Evolutionary conservation across 2,888 invertebrate species (phyloP).

Genomic region (Bombylius major): DNA sequence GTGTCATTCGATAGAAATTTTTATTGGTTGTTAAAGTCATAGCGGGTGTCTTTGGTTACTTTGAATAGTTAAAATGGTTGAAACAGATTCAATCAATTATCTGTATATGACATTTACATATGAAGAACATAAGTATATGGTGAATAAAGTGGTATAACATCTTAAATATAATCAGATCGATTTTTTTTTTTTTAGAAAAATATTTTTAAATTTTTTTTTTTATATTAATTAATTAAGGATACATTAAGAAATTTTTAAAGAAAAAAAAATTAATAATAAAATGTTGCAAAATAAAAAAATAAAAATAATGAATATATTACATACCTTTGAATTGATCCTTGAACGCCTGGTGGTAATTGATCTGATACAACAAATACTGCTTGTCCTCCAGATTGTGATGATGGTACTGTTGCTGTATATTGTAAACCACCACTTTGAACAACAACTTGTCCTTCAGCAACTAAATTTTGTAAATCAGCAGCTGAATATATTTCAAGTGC

Average conservation of each 20-base stretch:
- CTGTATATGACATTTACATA: no score
- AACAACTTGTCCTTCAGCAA: conserved; percentile 36
- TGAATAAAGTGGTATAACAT: no score
- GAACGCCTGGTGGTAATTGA: conserved; percentile 27
- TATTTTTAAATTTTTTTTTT: not conserved
- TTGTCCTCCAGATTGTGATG: conserved; percentile 25
- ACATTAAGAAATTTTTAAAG: no score
- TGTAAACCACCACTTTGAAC: conserved; percentile 34
- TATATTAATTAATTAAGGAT: not conserved
- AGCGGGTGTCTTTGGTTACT: no score
- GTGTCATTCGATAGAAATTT: no score
- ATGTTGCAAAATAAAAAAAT: not conserved
- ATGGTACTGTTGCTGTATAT: conserved; percentile 29
- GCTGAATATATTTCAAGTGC: conserved; percentile 54
- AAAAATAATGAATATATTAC: conserved; percentile 13
- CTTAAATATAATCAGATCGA: no score
- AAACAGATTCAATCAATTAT: no score
- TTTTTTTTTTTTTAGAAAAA: no score
- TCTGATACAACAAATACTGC: conserved; percentile 36
- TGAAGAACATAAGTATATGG: no score
- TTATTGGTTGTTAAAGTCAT: no score
- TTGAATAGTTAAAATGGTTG: no score
- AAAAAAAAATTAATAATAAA: not conserved
- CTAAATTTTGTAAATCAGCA: conserved; percentile 32
- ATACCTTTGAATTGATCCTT: conserved; percentile 35